These are phyloP conservation scores for Trachelus troglodyta DNA, from an alignment of 2,888 invertebrate species.

Conservation along the genomic window DNA sequence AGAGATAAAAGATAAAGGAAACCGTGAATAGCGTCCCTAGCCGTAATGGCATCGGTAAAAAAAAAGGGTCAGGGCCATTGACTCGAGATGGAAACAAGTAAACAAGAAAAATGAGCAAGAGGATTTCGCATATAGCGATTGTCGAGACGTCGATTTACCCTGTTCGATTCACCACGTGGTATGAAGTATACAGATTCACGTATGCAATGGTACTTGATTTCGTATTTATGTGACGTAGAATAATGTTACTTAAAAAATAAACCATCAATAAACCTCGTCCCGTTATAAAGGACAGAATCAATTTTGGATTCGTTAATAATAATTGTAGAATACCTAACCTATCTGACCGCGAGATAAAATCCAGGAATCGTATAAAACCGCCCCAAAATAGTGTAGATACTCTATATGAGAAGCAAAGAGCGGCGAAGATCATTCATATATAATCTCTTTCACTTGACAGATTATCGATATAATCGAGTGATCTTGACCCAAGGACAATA, in stretches of 20 bases:
- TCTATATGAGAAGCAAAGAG: background rate
- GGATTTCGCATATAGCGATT: background rate
- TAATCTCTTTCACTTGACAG: constrained; percentile 19
- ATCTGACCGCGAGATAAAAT: background rate
- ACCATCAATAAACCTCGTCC: background rate
- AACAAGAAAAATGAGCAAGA: background rate
- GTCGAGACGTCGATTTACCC: background rate
- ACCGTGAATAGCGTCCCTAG: background rate
- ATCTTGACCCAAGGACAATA: constrained; percentile 26
- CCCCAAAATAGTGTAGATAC: background rate
- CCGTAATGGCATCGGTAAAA: background rate
- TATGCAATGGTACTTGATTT: background rate
- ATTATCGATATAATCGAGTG: constrained; percentile 20
- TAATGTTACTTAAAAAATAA: background rate
- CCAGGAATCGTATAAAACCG: background rate
- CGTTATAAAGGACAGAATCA: background rate
- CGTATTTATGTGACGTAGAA: background rate
- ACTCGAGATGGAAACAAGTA: background rate
- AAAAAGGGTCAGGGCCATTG: background rate
- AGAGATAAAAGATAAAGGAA: background rate
- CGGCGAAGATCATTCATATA: constrained; percentile 22
- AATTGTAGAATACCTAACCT: background rate
- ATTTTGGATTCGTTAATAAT: background rate
- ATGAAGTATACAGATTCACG: background rate
- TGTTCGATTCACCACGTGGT: background rate